Evolutionary conservation across 2,113 vertebrate genomes (phyloP), one percentile per base, ranked within the genome.

Genomic region (Xenotilapia caudafasciata): DNA sequence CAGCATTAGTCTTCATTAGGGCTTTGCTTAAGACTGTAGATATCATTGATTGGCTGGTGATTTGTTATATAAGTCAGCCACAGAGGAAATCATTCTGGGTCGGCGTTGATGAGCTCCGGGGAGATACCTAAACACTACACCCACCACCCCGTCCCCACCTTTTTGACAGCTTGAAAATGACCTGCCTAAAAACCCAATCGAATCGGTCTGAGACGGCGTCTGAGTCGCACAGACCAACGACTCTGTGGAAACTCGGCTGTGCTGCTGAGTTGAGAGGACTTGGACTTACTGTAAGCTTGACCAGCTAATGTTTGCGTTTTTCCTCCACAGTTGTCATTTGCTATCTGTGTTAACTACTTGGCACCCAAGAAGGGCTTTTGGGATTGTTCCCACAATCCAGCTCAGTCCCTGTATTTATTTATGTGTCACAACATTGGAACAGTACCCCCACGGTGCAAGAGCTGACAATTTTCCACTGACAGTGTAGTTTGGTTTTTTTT

Each of bases 11-110:
- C 84, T 82, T 92, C 90, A 90, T 92, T 88, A 92, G 82, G 17
- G 82, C 53, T 89, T 70, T 6, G 3, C 80, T 79, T 62, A 90
- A 87, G 84, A 89, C 91, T 80, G 26, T 28, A 28, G 56, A 83
- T 54, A 7, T 89, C 60, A 62, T 92, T 90, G 93, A 95, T 94
- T 91, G 84, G 47, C 73, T 77, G 85, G 79, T 89, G 86, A 94
- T 94, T 92, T 92, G 88, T 92, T 12, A 75, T 86, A 19, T 38
- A 17, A 54, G 83, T 51, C 31, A 2, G 68, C 54, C 42, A 79
- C 73, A 53, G 82, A 35, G 23, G 17, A 54, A 83, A 83, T 58
- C 80, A 60, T 87, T 87, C 28, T 55, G 73, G 73, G 79, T 49
- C 40, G 83, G 83, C 19, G 15, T 56, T 85, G 51, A 84, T 80